Evolutionary conservation across 35 echinoderm and acorn worm species (phyloP).

Genomic region (Patiria miniata): DNA sequence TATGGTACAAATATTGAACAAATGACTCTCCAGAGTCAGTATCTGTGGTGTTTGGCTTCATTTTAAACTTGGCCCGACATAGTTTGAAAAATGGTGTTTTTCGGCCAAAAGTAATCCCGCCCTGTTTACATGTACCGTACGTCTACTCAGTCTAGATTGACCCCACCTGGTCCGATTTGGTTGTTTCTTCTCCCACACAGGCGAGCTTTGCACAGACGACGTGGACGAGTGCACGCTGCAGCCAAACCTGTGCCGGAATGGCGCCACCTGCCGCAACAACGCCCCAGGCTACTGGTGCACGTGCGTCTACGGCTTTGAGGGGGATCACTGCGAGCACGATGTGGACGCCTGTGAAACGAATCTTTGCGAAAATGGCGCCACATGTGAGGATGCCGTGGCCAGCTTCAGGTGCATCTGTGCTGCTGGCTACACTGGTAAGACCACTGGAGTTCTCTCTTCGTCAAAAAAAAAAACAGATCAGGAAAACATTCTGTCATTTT

Average conservation of each 20-base stretch:
- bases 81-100: no score
- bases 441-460: no score
- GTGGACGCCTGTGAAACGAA: constrained; percentile 51
- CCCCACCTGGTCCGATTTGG: no score
- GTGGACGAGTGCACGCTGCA: constrained; percentile 68
- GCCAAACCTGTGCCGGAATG: constrained; percentile 51
- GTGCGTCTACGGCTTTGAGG: constrained; percentile 71
- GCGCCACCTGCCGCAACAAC: constrained; percentile 56
- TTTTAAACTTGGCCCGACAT: no score
- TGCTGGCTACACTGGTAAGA: constrained; percentile 38
- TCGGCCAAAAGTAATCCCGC: no score
- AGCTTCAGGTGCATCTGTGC: constrained; percentile 61
- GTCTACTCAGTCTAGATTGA: no score
- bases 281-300: constrained; percentile 65
- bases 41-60: no score
- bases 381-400: constrained; percentile 48
- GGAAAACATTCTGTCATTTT: no score
- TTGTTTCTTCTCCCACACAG: constrained; percentile 2
- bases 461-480: no score
- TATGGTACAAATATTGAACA: no score
- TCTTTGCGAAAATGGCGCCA: constrained; percentile 55
- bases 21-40: no score
- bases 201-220: constrained; percentile 50
- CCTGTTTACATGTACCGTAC: no score
- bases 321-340: constrained; percentile 61